phyloP scores from a whole-genome alignment of 2,797 vertebrate genomes.

The Lacerta bilineata region DNA sequence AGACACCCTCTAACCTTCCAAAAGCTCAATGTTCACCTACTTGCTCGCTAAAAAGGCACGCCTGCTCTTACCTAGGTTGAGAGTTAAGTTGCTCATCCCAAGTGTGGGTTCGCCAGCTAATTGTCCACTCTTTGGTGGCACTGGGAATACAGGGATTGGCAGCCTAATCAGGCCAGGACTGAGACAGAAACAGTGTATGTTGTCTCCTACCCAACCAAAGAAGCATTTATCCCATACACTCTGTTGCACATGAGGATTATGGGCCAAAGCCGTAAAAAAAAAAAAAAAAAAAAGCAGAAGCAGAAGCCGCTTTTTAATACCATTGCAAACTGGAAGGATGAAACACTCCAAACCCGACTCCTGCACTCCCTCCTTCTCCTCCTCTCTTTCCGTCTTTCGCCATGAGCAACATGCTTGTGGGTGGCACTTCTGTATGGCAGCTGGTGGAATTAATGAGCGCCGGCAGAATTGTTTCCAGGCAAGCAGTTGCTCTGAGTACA shows the following conservation, averaged over 20 bases:
- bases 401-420: conserved; percentile 14
- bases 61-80: not conserved
- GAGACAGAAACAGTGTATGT: not conserved
- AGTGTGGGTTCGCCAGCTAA: not conserved
- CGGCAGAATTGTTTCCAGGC: conserved; percentile 47
- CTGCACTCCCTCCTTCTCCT: not conserved
- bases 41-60: not conserved
- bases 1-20: not conserved
- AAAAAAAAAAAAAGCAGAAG: not conserved
- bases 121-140: not conserved
- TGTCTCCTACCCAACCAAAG: not conserved
- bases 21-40: not conserved
- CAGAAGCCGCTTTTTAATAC: not conserved
- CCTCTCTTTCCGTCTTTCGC: not conserved
- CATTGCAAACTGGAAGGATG: not conserved
- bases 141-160: not conserved
- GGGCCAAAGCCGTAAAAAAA: not conserved
- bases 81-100: not conserved
- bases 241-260: not conserved
- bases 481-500: conserved; percentile 42
- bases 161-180: conserved; percentile 1
- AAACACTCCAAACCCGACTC: not conserved
- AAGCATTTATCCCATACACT: not conserved
- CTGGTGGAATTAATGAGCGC: conserved; percentile 47
- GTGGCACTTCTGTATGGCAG: conserved; percentile 43